Base-by-base conservation (phyloP, 2,113 vertebrate species). In the Hirundichthys speculiger region DNA sequence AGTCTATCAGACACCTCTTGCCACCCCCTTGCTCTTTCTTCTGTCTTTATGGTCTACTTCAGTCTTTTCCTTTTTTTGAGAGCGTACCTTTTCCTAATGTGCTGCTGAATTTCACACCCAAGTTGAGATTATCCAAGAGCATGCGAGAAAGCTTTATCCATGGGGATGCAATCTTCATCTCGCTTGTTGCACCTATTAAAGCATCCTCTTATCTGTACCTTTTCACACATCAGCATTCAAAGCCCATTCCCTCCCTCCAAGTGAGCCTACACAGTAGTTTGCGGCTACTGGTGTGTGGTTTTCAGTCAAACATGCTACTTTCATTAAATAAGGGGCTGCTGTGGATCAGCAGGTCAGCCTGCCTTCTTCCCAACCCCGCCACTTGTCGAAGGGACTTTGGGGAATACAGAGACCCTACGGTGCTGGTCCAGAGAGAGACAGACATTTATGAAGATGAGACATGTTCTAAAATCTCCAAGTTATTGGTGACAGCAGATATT, bases 81-180 rank as follows among this genome's bases (percentile, higher is more conserved):
- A 81, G 51, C 69, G 54, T 59, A 85, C 61, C 14, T 18, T 57
- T 65, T 63, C 50, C 62, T 80, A 77, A 89, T 72, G 73, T 83
- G 60, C 62, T 85, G 88, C 83, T 65, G 45, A 67, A 87, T 86
- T 89, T 89, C 87, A 89, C 90, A 88, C 88, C 80, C 55, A 6
- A 30, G n/a, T 56, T 14, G 69, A 85, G 61, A 41, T 67, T 61
- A 62, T 84, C 74, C 65, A 69, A 5, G 65, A 85, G 59, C 56
- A 59, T 50, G 42, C 40, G 72, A 82, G 80, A 85, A 82, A 77
- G 24, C 52, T 61, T 63, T 25, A 38, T 75, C 30, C 60, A 42
- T 18, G 18, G 41, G 61, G 42, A 46, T 62, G 51, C 49, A 66
- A 55, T 83, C 83, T 51, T 73, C 77, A 56, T 67, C 63, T 71